Conservation (phyloP, 2,113 vertebrate species). For the Ammodytes dubius region DNA sequence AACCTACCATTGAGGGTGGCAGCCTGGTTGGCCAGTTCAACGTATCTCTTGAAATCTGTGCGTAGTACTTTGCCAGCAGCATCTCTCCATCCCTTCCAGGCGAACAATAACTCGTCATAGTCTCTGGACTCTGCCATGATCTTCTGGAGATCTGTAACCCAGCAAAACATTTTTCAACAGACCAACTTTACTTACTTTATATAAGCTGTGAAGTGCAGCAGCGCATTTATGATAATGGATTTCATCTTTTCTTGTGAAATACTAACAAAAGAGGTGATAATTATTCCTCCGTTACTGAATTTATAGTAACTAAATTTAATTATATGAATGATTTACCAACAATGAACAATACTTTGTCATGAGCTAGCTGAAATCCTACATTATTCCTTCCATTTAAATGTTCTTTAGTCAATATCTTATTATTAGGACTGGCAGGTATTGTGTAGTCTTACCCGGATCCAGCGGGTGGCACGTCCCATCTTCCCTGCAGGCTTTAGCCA, state of each 20-base stretch:
- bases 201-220: not conserved
- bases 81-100: slow-evolving; percentile 94
- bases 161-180: not conserved
- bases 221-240: not conserved
- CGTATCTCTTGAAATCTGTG: slow-evolving; percentile 88
- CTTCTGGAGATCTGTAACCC: slow-evolving; percentile 89
- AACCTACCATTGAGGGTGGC: slow-evolving; percentile 90
- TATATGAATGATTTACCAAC: not conserved
- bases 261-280: not conserved
- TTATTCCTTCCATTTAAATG: not conserved
- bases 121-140: slow-evolving; percentile 91
- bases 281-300: not conserved
- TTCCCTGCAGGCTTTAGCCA: slow-evolving; percentile 89
- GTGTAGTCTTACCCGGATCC: slow-evolving; percentile 89
- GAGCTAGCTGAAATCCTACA: not conserved
- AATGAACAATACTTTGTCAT: not conserved
- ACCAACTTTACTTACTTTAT: not conserved
- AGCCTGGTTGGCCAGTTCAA: slow-evolving; percentile 93
- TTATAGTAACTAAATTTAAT: not conserved
- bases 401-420: not conserved
- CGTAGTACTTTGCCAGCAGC: slow-evolving; percentile 89
- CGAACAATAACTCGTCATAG: slow-evolving; percentile 91
- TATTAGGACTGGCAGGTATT: not conserved
- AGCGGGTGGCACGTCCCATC: slow-evolving; percentile 85
- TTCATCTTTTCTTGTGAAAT: not conserved